A percentile compares a stretch with the other conserved stretches of the same genome.
These are phyloP conservation scores for Lucinisca nassula DNA, from an alignment of 2,888 invertebrate species.

Conservation along the genomic window DNA sequence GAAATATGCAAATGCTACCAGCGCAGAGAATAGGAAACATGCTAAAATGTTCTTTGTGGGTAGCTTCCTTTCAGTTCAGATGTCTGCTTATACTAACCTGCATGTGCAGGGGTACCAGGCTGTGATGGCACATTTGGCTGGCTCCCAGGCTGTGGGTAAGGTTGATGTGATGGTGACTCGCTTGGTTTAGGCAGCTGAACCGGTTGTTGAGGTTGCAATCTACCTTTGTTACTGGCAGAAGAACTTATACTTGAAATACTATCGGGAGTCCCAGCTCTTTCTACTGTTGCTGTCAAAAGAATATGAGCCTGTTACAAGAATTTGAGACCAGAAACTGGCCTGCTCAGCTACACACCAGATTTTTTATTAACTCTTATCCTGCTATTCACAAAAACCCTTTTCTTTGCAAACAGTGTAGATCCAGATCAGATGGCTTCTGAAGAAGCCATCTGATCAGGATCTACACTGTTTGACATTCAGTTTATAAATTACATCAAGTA, in stretches of 20 bases:
- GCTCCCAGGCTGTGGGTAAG: conserved; percentile 37
- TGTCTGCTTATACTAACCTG: background rate
- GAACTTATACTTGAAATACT: conserved; percentile 85
- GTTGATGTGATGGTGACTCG: conserved; percentile 27
- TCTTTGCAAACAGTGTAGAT: too few species aligned
- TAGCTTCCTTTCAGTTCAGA: background rate
- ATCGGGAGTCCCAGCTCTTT: conserved; percentile 84
- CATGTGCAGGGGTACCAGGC: conserved; percentile 34
- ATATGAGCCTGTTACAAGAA: too few species aligned
- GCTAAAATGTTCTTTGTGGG: background rate
- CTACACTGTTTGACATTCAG: too few species aligned
- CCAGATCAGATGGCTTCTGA: too few species aligned
- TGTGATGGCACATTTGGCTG: conserved; percentile 14
- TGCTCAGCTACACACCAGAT: too few species aligned
- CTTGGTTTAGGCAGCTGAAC: conserved; percentile 43
- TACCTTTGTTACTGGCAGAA: conserved; percentile 73
- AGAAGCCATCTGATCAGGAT: too few species aligned
- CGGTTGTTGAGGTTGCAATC: conserved; percentile 30
- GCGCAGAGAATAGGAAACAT: too few species aligned
- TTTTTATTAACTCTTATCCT: too few species aligned
- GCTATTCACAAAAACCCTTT: too few species aligned
- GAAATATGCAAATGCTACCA: too few species aligned
- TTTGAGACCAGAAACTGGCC: too few species aligned
- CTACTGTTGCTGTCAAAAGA: conserved; percentile 31
- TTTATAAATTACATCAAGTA: too few species aligned